phyloP scores from a whole-genome alignment of 2,888 invertebrate genomes.

The Cosmia trapezina region DNA sequence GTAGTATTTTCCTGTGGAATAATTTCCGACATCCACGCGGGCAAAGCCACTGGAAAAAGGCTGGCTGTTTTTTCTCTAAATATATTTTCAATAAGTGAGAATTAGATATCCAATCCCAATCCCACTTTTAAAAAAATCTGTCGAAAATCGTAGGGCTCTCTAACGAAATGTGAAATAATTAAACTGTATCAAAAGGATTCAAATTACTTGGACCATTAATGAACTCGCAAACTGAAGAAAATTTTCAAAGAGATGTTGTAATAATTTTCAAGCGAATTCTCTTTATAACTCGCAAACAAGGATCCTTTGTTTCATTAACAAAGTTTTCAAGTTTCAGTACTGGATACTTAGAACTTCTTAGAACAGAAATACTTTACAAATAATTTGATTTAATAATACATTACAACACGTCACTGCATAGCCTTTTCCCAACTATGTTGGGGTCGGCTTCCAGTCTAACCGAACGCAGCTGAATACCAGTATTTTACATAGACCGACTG shows the following conservation, averaged over 20 bases:
- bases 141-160: not conserved
- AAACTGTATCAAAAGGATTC: slow-evolving; percentile 19
- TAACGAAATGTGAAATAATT: not conserved
- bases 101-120: not conserved
- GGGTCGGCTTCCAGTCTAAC: no score
- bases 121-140: not conserved
- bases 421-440: no score
- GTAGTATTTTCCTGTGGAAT: not conserved
- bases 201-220: slow-evolving; percentile 24
- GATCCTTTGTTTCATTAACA: slow-evolving; percentile 54
- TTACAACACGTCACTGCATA: no score
- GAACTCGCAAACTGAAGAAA: slow-evolving; percentile 32
- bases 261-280: slow-evolving; percentile 31
- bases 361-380: slow-evolving; percentile 35
- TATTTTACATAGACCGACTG: no score
- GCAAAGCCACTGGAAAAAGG: not conserved
- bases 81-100: not conserved
- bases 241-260: slow-evolving; percentile 22
- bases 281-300: slow-evolving; percentile 40
- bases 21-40: not conserved
- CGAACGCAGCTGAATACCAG: no score
- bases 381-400: not conserved
- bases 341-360: slow-evolving; percentile 36
- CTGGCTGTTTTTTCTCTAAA: not conserved
- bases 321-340: slow-evolving; percentile 54